phyloP scores from a whole-genome alignment of 2,888 invertebrate genomes.

The Plemyria rubiginata region DNA sequence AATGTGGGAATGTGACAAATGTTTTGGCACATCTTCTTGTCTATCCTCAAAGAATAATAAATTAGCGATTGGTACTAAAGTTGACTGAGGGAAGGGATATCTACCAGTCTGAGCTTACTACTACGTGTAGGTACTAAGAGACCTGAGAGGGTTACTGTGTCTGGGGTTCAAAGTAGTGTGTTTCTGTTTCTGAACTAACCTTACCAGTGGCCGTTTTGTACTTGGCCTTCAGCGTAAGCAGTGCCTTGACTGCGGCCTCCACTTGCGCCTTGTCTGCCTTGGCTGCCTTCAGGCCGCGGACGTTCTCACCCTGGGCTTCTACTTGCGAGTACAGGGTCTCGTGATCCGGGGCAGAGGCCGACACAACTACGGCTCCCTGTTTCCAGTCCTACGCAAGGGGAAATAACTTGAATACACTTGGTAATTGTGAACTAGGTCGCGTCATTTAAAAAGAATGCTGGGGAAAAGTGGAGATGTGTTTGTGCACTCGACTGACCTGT shows the following conservation, averaged over 20 bases:
- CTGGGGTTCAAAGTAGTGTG: no score
- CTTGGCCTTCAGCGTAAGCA: slow-evolving; percentile 89
- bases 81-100: no score
- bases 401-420: not conserved
- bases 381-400: slow-evolving; percentile 4
- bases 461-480: no score
- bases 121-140: no score
- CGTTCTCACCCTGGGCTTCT: slow-evolving; percentile 15
- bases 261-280: slow-evolving; percentile 80
- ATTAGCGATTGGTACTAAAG: no score
- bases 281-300: slow-evolving; percentile 81
- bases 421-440: no score
- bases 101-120: no score
- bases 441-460: no score
- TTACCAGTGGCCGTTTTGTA: slow-evolving; percentile 85
- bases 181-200: slow-evolving; percentile 40
- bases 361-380: not conserved
- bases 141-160: no score
- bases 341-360: not conserved
- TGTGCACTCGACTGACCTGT: slow-evolving; percentile 1
- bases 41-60: no score
- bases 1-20: no score
- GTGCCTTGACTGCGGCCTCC: slow-evolving; percentile 75
- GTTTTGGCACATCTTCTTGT: no score
- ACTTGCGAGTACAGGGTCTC: slow-evolving; percentile 8